Percentiles rank a stretch among this genome's conserved stretches.
These are phyloP conservation scores for Centrocercus urophasianus DNA, from an alignment of 2,113 vertebrate genomes.

Conservation along the genomic window DNA sequence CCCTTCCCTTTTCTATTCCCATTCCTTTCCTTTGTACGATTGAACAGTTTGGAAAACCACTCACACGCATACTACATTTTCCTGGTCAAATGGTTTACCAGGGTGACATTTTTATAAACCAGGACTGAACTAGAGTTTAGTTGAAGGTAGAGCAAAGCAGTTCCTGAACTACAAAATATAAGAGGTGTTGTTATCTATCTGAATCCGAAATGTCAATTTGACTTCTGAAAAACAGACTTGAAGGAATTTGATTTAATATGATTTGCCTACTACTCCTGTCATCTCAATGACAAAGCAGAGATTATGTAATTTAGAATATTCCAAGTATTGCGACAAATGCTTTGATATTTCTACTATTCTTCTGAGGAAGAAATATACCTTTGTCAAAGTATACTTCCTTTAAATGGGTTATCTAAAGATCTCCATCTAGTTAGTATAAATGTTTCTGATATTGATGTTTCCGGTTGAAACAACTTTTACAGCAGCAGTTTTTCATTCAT, in stretches of 20 bases:
- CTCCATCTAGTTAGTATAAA: neutral
- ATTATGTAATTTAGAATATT: neutral
- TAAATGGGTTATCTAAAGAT: neutral
- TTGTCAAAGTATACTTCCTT: neutral
- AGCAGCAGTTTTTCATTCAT: neutral
- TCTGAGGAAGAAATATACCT: neutral
- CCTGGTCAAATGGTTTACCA: neutral
- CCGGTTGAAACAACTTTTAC: neutral
- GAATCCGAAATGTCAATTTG: neutral
- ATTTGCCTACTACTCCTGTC: constrained; percentile 30
- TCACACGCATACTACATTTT: neutral
- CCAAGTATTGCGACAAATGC: neutral
- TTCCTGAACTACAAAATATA: neutral
- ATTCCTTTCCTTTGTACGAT: neutral
- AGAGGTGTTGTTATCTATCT: neutral
- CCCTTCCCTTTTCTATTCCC: neutral
- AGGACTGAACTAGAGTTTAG: neutral
- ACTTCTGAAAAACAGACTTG: neutral
- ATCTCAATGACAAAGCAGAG: constrained; percentile 15
- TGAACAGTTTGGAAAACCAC: neutral
- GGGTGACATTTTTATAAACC: neutral
- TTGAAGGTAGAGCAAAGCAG: neutral
- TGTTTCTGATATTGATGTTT: neutral
- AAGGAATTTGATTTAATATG: neutral
- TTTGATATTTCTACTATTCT: constrained; percentile 4